Evolutionary conservation across 2,888 invertebrate genomes (phyloP), one percentile per base, ranked within the genome.

Genomic region (Cantharis rustica): DNA sequence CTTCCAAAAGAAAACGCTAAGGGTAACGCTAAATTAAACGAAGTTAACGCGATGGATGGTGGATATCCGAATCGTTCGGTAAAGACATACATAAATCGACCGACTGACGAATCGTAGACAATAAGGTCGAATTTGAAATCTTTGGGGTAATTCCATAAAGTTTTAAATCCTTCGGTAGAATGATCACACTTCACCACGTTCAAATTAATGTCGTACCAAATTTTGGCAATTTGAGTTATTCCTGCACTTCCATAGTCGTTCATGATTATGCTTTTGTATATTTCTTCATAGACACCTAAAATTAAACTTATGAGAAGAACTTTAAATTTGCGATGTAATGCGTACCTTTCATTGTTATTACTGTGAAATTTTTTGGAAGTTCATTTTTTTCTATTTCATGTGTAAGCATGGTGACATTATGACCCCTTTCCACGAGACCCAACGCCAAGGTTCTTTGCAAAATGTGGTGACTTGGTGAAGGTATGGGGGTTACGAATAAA

Each of bases 1-100:
- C 82, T 83, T 10, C 85, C 85, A 74, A 84, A 83, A 13, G 68
- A 70, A 68, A 79, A 61, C 3, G 82, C 79, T 16, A 84, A 15
- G 20, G 16, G 3, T 10, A 74, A 27, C 11, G 73, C 74, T n/a
- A 76, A 5, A 27, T 73, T 27, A 26, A 73, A 73, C 15, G 73
- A 16, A 2, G 75, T 82, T 5, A 83, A 73, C 2, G 11, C 69
- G 3, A 75, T 16, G 0, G 80, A 69, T 0, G 83, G 83, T 1
- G 82, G 80, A 16, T 79, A 80, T 3, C 79, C 78, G 73, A 83
- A 83, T 61, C 75, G 69, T 26, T 82, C 80, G 1, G 82, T 79
- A 15, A 83, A 64, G 4, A 82, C 80, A 61, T 81, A 83, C 7
- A 82, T 31, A 47, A 79, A 81, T 62, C 81, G 80, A n/a, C 79